phyloP scores from a whole-genome alignment of 1,140 invertebrate species.

The Grapholita molesta region DNA sequence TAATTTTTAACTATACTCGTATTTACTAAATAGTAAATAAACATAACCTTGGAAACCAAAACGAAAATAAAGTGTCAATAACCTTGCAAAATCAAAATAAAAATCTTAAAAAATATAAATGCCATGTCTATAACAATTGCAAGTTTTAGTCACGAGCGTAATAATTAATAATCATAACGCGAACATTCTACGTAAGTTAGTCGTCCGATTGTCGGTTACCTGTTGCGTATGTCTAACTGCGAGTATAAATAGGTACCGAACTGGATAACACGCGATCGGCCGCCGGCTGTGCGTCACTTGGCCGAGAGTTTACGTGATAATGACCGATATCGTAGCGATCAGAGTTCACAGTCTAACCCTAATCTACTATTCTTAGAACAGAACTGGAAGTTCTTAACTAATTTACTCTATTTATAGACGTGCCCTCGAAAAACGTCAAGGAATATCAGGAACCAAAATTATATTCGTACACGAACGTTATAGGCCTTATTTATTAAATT shows the following conservation, averaged over 20 bases:
- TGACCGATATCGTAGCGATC: slow-evolving; percentile 23
- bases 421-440: too few species aligned
- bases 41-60: not conserved
- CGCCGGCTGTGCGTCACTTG: slow-evolving; percentile 17
- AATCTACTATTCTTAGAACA: not conserved
- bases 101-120: not conserved
- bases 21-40: too few species aligned
- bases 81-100: not conserved
- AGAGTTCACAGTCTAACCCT: not conserved
- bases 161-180: not conserved
- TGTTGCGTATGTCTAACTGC: not conserved
- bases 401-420: too few species aligned
- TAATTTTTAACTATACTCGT: too few species aligned
- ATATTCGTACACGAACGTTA: too few species aligned
- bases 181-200: not conserved
- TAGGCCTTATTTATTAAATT: too few species aligned
- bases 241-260: slow-evolving; percentile 10
- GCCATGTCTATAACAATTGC: not conserved
- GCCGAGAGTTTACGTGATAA: slow-evolving; percentile 23
- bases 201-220: not conserved
- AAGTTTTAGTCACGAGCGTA: not conserved
- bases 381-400: not conserved
- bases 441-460: too few species aligned
- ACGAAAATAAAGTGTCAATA: not conserved
- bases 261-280: not conserved